Base-by-base conservation (phyloP, 2,888 invertebrate genomes). In the Sesia bembeciformis region DNA sequence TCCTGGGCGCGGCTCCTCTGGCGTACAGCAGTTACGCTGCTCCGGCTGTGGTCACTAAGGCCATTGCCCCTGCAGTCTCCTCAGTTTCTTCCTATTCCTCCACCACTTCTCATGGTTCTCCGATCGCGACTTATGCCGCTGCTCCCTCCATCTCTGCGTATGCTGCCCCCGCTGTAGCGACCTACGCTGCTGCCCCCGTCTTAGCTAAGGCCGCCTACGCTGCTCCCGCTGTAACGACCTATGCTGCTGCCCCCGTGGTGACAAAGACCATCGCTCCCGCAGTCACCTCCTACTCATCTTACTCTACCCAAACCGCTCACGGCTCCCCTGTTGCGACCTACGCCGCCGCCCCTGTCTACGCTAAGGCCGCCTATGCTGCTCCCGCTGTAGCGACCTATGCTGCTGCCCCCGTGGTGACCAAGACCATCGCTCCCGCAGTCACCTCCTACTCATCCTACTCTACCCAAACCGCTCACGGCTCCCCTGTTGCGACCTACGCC, bases 11-110 rank as follows among this genome's bases (percentile, higher is more conserved):
- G 52, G 88, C 84, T 59, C 87, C 86, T 38, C 68, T 87, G 64
- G 84, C 84, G 63, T 91, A 82, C 81, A 90, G 79, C 76, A 82
- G 68, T 76, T 90, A 76, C 60, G 76, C 75, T 52, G 78, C 81
- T n/a, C 82, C 83, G 52, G 81, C 81, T 40, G 65, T 72, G 50
- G 56, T 42, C 38, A 52, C 52, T 5, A 52, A 52, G 52, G 40
- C 52, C 40, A 52, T 56, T 4, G 56, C 59, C 54, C 59, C 56
- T 57, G 60, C 58, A 53, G 56, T 57, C 51, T 50, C 61, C 51
- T 61, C 58, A 38, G 49, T 52, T 5, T 57, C 57, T 5, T 54
- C 57, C n/a, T 54, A 53, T 39, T 54, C 55, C 40, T 49, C 55
- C 4, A 54, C 56, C 40, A 54, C 56, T 5, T 40, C 57, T 4